Percentiles rank a stretch among this genome's conserved stretches.
These are phyloP conservation scores for Diploscapter pachys DNA, from an alignment of 1,140 invertebrate species.

Conservation along the genomic window DNA sequence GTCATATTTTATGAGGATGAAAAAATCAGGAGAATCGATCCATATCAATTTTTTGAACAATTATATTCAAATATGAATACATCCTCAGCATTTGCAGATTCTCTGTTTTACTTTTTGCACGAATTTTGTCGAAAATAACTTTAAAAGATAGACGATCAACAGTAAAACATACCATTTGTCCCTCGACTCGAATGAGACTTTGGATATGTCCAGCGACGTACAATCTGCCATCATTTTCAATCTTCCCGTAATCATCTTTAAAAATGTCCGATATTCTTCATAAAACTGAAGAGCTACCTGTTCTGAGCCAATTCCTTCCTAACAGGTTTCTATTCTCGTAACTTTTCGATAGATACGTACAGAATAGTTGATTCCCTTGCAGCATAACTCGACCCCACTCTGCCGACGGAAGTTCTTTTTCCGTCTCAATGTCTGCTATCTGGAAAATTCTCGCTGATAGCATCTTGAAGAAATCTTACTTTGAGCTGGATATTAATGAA, in stretches of 20 bases:
- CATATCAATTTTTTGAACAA: too few relatives aligned
- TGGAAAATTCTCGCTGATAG: not conserved
- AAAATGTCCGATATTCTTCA: not conserved
- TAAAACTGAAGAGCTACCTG: not conserved
- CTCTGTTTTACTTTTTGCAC: too few relatives aligned
- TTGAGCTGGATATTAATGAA: slow-evolving; percentile 12
- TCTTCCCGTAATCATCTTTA: slow-evolving; percentile 10
- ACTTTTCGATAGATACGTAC: not conserved
- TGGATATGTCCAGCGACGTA: slow-evolving; percentile 1
- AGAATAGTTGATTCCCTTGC: slow-evolving; percentile 5
- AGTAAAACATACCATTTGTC: too few relatives aligned
- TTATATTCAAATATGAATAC: too few relatives aligned
- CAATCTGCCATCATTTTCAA: slow-evolving; percentile 5
- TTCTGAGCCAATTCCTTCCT: slow-evolving; percentile 12
- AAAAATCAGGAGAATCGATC: too few relatives aligned
- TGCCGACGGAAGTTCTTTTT: not conserved
- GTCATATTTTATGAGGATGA: too few relatives aligned
- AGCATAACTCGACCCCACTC: slow-evolving; percentile 17
- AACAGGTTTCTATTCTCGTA: slow-evolving; percentile 7
- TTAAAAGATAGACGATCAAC: too few relatives aligned
- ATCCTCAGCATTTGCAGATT: too few relatives aligned
- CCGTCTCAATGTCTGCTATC: slow-evolving; percentile 16
- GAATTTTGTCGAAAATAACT: too few relatives aligned
- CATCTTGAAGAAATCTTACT: not conserved
- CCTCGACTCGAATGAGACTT: too few relatives aligned